Evolutionary conservation across 2,888 invertebrate genomes (phyloP).

Genomic region (Fissipunctia ypsillon): DNA sequence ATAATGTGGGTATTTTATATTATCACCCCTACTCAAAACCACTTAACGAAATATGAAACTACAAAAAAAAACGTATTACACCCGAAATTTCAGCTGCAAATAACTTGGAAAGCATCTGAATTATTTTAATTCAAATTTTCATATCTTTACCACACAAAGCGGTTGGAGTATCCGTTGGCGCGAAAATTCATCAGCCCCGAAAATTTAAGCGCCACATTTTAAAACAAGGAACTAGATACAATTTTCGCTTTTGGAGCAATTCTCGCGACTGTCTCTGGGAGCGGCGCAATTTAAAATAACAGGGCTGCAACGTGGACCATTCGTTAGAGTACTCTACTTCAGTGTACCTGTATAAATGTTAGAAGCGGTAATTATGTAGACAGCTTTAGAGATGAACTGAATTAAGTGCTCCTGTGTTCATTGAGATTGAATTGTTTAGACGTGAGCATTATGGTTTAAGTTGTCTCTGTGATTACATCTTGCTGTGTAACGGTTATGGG

Average conservation of each 20-base stretch:
- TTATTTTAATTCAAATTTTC: conserved; percentile 66
- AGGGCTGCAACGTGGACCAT: conserved; percentile 64
- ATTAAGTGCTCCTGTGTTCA: conserved; percentile 29
- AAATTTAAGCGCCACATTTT: conserved; percentile 59
- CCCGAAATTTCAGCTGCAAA: conserved; percentile 36
- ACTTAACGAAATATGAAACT: no score
- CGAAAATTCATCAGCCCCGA: conserved; percentile 63
- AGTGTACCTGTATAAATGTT: conserved; percentile 56
- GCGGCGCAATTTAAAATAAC: conserved; percentile 70
- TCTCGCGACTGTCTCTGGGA: conserved; percentile 58
- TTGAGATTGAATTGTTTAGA: conserved; percentile 25
- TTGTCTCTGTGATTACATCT: conserved; percentile 23
- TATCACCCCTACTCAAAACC: no score
- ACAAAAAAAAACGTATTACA: no score
- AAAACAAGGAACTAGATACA: conserved; percentile 56
- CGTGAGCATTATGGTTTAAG: conserved; percentile 5
- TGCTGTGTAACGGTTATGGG: neutral
- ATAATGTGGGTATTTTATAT: no score
- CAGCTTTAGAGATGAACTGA: conserved; percentile 46
- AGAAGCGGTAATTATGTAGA: conserved; percentile 54
- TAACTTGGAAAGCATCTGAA: conserved; percentile 47
- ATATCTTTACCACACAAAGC: conserved; percentile 62
- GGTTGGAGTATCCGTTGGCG: conserved; percentile 39
- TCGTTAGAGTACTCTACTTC: conserved; percentile 64
- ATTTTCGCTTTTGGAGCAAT: conserved; percentile 66